A percentile compares a stretch with the other conserved stretches of the same genome.
These are phyloP conservation scores for Panulirus ornatus DNA, from an alignment of 1,140 invertebrate genomes.

Conservation along the genomic window DNA sequence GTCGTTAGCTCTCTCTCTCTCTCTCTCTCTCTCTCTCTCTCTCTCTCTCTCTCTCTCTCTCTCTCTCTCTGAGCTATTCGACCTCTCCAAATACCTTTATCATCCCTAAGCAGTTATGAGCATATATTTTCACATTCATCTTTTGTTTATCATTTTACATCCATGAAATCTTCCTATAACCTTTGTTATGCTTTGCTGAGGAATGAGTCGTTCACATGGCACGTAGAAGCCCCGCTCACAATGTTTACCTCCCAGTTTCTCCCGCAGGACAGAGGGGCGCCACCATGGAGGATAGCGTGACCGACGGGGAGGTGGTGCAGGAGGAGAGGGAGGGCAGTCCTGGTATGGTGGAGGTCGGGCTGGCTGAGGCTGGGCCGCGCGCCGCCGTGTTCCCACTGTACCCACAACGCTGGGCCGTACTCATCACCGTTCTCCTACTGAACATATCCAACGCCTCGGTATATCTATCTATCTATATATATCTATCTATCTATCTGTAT, in stretches of 20 bases:
- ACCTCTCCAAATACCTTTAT: not conserved
- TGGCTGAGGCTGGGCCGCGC: not conserved
- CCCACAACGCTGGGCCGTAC: constrained; percentile 31
- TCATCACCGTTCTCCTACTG: constrained; percentile 29
- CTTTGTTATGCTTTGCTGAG: too few species aligned
- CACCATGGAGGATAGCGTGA: not conserved
- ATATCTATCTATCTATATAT: too few species aligned
- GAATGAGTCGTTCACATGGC: too few species aligned
- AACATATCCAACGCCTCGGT: constrained; percentile 62
- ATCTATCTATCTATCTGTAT: too few species aligned
- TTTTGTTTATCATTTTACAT: not conserved
- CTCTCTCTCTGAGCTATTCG: not conserved
- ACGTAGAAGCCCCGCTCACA: too few species aligned
- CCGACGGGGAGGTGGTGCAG: constrained; percentile 4
- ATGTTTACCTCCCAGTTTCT: too few species aligned
- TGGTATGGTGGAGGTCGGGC: not conserved
- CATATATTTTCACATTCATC: not conserved
- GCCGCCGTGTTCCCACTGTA: not conserved
- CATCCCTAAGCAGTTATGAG: too few species aligned
- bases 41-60: constrained; percentile 17
- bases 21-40: not conserved
- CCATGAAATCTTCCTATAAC: not conserved
- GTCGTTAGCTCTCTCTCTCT: too few species aligned
- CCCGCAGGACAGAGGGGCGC: not conserved
- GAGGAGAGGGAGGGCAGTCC: not conserved